Conservation (phyloP, 2,113 vertebrate species). For the Lampris megalopsis region DNA sequence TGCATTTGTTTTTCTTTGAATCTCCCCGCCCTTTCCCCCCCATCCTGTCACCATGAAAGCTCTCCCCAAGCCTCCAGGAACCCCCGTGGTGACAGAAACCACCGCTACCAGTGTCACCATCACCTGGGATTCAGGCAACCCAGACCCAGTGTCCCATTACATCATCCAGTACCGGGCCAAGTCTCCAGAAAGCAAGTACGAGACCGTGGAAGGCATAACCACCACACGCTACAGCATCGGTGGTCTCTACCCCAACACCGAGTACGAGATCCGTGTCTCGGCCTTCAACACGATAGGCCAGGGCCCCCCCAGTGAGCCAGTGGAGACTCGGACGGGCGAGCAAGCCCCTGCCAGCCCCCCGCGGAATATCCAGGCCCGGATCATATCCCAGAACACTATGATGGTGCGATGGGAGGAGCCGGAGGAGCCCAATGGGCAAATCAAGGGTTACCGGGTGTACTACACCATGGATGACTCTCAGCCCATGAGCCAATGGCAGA, state of each 20-base stretch:
- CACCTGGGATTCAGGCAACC: constrained; percentile 98
- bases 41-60: constrained; percentile 79
- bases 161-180: constrained; percentile 97
- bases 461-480: constrained; percentile 96
- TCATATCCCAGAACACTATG: constrained; percentile 95
- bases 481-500: constrained; percentile 93
- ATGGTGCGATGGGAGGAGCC: constrained; percentile 98
- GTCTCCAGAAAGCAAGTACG: constrained; percentile 93
- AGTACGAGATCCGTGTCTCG: constrained; percentile 97
- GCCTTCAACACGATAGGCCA: constrained; percentile 97
- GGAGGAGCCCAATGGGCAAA: constrained; percentile 96
- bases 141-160: constrained; percentile 95
- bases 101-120: constrained; percentile 98
- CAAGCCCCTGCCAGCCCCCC: constrained; percentile 96
- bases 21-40: background rate
- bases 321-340: constrained; percentile 94
- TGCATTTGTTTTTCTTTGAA: background rate
- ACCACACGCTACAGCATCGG: constrained; percentile 99
- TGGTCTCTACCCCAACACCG: constrained; percentile 96
- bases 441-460: constrained; percentile 95
- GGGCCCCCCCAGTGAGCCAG: constrained; percentile 93
- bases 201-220: constrained; percentile 96
- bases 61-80: constrained; percentile 95
- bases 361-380: constrained; percentile 92
- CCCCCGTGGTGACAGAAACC: constrained; percentile 94